phyloP scores from a whole-genome alignment of 2,888 invertebrate genomes.

The Germaria angustata region DNA sequence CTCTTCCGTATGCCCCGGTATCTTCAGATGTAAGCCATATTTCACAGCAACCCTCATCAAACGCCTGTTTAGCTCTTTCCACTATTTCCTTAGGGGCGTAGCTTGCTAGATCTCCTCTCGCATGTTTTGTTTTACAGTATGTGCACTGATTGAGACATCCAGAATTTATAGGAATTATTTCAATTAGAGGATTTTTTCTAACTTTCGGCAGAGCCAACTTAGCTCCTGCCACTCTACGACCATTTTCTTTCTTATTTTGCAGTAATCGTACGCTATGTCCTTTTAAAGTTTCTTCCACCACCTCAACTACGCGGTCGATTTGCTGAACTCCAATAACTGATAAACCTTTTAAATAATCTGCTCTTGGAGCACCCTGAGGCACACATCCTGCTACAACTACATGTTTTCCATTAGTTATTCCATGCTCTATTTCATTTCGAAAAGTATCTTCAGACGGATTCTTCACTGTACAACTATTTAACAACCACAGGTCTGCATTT shows the following conservation, averaged over 20 bases:
- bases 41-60: constrained; percentile 95
- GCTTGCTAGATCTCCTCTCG: constrained; percentile 97
- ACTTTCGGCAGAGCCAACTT: constrained; percentile 94
- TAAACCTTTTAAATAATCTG: constrained; percentile 83
- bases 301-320: constrained; percentile 97
- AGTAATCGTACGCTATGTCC: constrained; percentile 89
- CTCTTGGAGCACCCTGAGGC: constrained; percentile 93
- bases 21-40: constrained; percentile 99
- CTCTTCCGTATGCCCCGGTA: constrained; percentile 97
- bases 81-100: constrained; percentile 95
- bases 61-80: constrained; percentile 91
- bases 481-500: constrained; percentile 94
- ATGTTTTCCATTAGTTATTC: constrained; percentile 86
- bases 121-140: constrained; percentile 99
- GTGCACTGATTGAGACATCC: constrained; percentile 99
- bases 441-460: constrained; percentile 98
- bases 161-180: constrained; percentile 97
- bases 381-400: constrained; percentile 99
- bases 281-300: constrained; percentile 98
- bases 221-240: constrained; percentile 92
- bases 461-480: constrained; percentile 99
- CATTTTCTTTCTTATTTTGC: constrained; percentile 89
- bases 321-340: constrained; percentile 99
- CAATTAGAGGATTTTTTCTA: constrained; percentile 95
- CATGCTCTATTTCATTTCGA: constrained; percentile 90